phyloP scores from a whole-genome alignment of 2,888 invertebrate genomes.

The Noctua pronuba region DNA sequence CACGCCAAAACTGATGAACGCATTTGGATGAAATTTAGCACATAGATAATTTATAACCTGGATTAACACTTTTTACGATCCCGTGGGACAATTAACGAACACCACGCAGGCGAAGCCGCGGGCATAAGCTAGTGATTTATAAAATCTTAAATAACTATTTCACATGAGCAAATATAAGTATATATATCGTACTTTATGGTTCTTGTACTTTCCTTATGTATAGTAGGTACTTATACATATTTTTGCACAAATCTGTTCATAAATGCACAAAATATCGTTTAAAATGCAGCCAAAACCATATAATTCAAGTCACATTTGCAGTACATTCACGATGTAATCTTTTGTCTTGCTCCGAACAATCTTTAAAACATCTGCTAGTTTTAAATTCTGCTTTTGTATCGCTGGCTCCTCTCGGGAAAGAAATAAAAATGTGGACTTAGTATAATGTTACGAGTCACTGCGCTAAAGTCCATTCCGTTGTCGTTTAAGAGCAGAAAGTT shows the following conservation, averaged over 20 bases:
- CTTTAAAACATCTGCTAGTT: constrained; percentile 51
- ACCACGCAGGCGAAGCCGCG: neutral
- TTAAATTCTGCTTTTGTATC: constrained; percentile 36
- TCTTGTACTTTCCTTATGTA: too few species aligned
- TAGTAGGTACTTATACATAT: neutral
- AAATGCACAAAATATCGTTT: neutral
- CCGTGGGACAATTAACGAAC: neutral
- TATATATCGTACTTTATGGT: neutral
- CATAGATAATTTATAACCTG: neutral
- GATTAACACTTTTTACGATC: neutral
- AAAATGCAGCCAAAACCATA: neutral
- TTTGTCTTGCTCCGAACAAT: constrained; percentile 36
- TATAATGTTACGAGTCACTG: constrained; percentile 43
- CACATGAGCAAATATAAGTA: neutral
- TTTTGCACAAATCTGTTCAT: too few species aligned
- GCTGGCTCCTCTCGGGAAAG: constrained; percentile 1
- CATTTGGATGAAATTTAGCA: neutral
- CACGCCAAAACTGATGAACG: neutral
- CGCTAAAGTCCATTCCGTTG: constrained; percentile 48
- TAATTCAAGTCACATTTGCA: constrained; percentile 35
- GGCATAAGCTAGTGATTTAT: neutral
- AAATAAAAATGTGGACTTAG: constrained; percentile 54
- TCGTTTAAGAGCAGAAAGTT: constrained; percentile 30
- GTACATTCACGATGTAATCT: constrained; percentile 37
- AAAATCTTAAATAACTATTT: constrained; percentile 3